Percentiles rank a stretch among this genome's conserved stretches.
Conservation (phyloP, 1,140 invertebrate genomes). For the Physella acuta region DNA sequence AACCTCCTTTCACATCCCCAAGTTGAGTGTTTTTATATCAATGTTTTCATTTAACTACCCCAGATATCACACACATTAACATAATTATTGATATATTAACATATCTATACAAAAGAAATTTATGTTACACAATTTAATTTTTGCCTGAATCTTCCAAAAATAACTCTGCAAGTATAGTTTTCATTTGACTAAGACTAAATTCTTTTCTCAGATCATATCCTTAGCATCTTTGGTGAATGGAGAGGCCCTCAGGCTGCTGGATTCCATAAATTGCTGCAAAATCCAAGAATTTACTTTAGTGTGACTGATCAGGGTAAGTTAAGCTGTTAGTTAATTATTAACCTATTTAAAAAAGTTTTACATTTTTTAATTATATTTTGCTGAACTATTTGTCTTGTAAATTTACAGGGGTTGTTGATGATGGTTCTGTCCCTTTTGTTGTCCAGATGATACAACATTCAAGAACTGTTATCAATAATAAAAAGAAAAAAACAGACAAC, state of each 20-base stretch:
- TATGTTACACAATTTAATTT: no score
- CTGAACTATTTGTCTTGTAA: not conserved
- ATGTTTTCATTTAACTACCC: no score
- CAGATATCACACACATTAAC: no score
- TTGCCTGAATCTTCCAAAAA: no score
- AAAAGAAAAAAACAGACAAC: slow-evolving; percentile 33
- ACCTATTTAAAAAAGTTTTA: not conserved
- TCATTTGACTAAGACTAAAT: no score
- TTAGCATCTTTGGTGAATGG: slow-evolving; percentile 41
- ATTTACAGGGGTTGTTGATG: slow-evolving; percentile 27
- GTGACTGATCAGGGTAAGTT: slow-evolving; percentile 29
- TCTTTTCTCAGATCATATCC: slow-evolving; percentile 38
- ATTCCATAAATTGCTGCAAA: slow-evolving; percentile 34
- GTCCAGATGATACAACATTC: slow-evolving; percentile 42
- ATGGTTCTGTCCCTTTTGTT: slow-evolving; percentile 35
- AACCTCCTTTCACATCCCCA: no score
- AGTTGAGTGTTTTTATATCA: no score
- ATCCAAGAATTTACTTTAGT: slow-evolving; percentile 36
- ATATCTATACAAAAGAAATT: no score
- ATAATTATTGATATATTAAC: no score
- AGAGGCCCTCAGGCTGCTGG: slow-evolving; percentile 35
- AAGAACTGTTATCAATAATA: no score
- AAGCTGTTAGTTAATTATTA: not conserved
- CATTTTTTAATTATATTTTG: not conserved
- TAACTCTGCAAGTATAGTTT: no score